Percentiles rank a stretch among this genome's conserved stretches.
These are phyloP conservation scores for Octopus sinensis DNA, from an alignment of 1,140 invertebrate species.

Conservation along the genomic window DNA sequence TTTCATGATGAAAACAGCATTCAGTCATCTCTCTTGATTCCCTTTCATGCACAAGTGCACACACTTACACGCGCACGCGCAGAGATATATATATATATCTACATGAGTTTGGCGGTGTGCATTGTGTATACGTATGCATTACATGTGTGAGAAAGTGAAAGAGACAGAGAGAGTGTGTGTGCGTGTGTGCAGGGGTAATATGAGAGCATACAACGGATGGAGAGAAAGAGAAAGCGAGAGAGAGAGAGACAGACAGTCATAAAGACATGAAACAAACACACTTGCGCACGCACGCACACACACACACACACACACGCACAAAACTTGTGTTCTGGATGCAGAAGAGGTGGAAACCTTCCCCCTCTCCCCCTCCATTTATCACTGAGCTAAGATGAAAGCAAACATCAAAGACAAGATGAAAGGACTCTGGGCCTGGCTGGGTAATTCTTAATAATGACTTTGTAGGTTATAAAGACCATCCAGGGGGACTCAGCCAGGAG, in stretches of 20 bases:
- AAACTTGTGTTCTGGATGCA: background rate
- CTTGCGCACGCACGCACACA: background rate
- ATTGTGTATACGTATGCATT: too few relatives aligned
- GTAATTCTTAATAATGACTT: conserved; percentile 11
- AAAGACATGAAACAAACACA: background rate
- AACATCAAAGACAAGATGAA: conserved; percentile 13
- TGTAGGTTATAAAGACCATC: conserved; percentile 3
- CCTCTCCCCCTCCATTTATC: background rate
- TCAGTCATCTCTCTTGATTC: too few relatives aligned
- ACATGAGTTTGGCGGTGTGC: too few relatives aligned
- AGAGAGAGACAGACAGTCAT: background rate
- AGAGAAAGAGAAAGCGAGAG: too few relatives aligned
- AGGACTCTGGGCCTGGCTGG: background rate
- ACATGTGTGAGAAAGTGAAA: too few relatives aligned
- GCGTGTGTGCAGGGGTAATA: too few relatives aligned
- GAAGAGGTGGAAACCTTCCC: background rate
- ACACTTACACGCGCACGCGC: too few relatives aligned
- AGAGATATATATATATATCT: too few relatives aligned
- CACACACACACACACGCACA: background rate
- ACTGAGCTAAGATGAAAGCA: conserved; percentile 10
- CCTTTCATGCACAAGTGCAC: too few relatives aligned
- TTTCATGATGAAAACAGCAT: too few relatives aligned
- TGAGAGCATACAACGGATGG: too few relatives aligned
- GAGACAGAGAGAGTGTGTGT: too few relatives aligned
- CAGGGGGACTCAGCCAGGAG: conserved; percentile 7